A percentile compares a stretch with the other conserved stretches of the same genome.
These are phyloP conservation scores for Drosophila ambigua DNA, from an alignment of 1,140 invertebrate genomes.

Conservation along the genomic window DNA sequence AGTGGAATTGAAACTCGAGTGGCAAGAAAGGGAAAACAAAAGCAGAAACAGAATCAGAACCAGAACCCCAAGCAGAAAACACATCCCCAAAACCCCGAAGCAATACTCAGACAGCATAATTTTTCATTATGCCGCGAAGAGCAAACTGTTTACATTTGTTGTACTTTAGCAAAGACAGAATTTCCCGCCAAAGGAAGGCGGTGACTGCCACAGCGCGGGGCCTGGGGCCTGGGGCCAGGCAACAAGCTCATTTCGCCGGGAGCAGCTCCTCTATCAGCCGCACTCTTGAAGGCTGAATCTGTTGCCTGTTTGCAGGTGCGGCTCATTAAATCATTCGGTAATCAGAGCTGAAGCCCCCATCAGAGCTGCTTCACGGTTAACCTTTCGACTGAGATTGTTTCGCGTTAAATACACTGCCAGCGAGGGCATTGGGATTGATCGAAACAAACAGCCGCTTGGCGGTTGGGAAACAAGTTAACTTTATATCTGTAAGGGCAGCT, in stretches of 20 bases:
- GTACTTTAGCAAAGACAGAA: slow-evolving; percentile 40
- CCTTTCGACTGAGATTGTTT: slow-evolving; percentile 16
- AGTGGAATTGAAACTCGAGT: slow-evolving; percentile 42
- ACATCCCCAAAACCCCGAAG: background rate
- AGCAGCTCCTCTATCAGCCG: no score
- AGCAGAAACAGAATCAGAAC: background rate
- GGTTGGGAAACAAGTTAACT: no score
- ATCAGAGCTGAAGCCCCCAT: slow-evolving; percentile 35
- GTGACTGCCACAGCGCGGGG: background rate
- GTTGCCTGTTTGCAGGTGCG: slow-evolving; percentile 57
- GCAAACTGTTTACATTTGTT: slow-evolving; percentile 79
- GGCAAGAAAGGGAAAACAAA: background rate
- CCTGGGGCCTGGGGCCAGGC: no score
- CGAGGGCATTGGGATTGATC: no score
- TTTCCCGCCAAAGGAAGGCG: background rate
- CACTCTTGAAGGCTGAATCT: slow-evolving; percentile 11
- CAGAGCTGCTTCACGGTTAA: slow-evolving; percentile 34
- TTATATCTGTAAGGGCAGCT: no score
- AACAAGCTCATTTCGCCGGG: slow-evolving; percentile 56
- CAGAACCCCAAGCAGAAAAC: slow-evolving; percentile 15
- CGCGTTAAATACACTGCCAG: no score
- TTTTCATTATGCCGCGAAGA: slow-evolving; percentile 74
- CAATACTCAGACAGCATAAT: slow-evolving; percentile 52
- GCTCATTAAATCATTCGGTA: slow-evolving; percentile 74
- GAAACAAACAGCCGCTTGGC: no score